phyloP scores from a whole-genome alignment of 2,888 invertebrate genomes.

The Lapara coniferarum region DNA sequence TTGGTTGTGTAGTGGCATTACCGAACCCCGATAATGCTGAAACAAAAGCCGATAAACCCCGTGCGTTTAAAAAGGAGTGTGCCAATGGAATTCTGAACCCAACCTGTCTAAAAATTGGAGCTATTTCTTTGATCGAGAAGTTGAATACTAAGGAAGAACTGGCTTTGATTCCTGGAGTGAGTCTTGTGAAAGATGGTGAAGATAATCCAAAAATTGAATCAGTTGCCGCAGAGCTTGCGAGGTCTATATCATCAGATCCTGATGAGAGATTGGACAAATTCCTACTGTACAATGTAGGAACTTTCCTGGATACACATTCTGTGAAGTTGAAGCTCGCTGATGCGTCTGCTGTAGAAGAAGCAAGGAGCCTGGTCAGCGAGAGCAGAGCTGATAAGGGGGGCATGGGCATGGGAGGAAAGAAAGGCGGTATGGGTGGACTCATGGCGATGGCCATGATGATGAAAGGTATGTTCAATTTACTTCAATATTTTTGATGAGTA shows the following conservation, averaged over 20 bases:
- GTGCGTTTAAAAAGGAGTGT: conserved; percentile 64
- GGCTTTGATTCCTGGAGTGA: conserved; percentile 79
- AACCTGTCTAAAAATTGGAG: conserved; percentile 75
- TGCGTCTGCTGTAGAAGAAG: conserved; percentile 81
- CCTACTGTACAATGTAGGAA: conserved; percentile 86
- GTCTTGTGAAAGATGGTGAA: conserved; percentile 86
- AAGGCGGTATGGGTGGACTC: conserved; percentile 75
- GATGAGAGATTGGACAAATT: conserved; percentile 88
- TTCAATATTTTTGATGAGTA: no score
- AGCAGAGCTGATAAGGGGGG: conserved; percentile 64
- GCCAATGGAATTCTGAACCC: conserved; percentile 70
- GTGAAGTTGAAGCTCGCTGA: conserved; percentile 87
- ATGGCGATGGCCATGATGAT: conserved; percentile 85
- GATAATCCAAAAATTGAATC: conserved; percentile 83
- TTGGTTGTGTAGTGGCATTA: conserved; percentile 49
- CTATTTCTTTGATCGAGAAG: conserved; percentile 71
- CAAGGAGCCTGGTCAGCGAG: conserved; percentile 72
- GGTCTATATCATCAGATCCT: conserved; percentile 88
- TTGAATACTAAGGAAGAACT: conserved; percentile 72
- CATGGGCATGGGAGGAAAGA: conserved; percentile 60
- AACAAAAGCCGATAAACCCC: conserved; percentile 44
- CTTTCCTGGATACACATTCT: conserved; percentile 87
- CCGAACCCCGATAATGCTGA: conserved; percentile 52
- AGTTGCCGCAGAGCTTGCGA: conserved; percentile 85
- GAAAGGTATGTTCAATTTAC: conserved; percentile 74